phyloP scores from a whole-genome alignment of 1,140 invertebrate species.

The Drosophila murphyi region DNA sequence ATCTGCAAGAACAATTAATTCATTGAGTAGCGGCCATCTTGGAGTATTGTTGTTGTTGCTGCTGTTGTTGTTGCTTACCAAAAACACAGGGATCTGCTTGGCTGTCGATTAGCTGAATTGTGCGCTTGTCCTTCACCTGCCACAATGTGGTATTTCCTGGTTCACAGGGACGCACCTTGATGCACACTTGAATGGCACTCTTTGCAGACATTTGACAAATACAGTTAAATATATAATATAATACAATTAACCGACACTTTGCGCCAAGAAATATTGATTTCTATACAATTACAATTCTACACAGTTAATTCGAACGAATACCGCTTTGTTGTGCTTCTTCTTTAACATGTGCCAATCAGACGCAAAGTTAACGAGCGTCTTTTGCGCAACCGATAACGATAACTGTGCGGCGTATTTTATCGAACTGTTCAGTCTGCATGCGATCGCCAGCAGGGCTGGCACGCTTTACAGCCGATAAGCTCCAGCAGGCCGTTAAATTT shows the following conservation, averaged over 20 bases:
- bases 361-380: slow-evolving; percentile 2
- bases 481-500: background rate
- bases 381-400: slow-evolving; percentile 15
- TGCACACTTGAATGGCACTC: slow-evolving; percentile 87
- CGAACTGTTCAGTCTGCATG: background rate
- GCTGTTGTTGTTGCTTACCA: slow-evolving; percentile 74
- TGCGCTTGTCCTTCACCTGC: slow-evolving; percentile 86
- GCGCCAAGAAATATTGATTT: slow-evolving; percentile 16
- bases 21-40: background rate
- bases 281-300: slow-evolving; percentile 25
- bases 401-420: background rate
- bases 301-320: slow-evolving; percentile 65
- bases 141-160: slow-evolving; percentile 87
- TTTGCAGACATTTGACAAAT: slow-evolving; percentile 61
- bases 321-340: slow-evolving; percentile 48
- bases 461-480: background rate
- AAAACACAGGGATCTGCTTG: slow-evolving; percentile 85
- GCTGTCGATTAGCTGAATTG: slow-evolving; percentile 86
- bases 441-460: slow-evolving; percentile 1
- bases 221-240: background rate
- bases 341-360: slow-evolving; percentile 11
- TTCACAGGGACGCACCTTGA: slow-evolving; percentile 89
- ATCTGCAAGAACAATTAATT: slow-evolving; percentile 85
- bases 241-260: slow-evolving; percentile 12
- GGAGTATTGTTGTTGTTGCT: background rate